Conservation (phyloP, 1,140 invertebrate genomes). For the Orchesella cincta region DNA sequence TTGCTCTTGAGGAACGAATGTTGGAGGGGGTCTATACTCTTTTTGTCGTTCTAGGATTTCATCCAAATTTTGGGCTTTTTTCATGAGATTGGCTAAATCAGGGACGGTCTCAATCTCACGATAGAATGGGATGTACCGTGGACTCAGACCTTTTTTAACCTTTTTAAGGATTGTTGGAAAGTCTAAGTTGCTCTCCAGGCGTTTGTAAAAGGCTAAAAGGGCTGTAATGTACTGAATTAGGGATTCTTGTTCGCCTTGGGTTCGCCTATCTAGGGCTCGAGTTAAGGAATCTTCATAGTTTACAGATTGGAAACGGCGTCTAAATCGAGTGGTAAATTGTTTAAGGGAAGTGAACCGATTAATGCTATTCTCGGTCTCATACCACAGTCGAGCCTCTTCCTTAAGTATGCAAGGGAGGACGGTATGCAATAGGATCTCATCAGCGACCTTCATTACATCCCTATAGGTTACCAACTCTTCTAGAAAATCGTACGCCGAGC, state of each 20-base stretch:
- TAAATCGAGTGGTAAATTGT: neutral
- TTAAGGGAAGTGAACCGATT: neutral
- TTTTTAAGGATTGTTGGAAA: slow-evolving; percentile 2
- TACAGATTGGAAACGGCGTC: slow-evolving; percentile 27
- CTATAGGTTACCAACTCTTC: slow-evolving; percentile 37
- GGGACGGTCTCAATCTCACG: too few species aligned
- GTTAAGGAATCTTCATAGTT: slow-evolving; percentile 18
- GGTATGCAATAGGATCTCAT: neutral
- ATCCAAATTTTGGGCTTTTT: neutral
- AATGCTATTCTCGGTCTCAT: neutral
- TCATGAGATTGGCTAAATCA: neutral
- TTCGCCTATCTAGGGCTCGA: slow-evolving; percentile 29
- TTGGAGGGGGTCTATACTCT: neutral
- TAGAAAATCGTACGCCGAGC: slow-evolving; percentile 36
- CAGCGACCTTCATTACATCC: neutral
- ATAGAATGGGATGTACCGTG: neutral
- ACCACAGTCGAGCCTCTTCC: slow-evolving; percentile 37
- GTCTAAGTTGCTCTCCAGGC: neutral
- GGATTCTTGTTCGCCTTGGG: slow-evolving; percentile 26
- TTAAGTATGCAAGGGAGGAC: slow-evolving; percentile 29
- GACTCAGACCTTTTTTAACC: slow-evolving; percentile 20
- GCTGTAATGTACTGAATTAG: slow-evolving; percentile 17
- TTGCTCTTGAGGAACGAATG: too few species aligned
- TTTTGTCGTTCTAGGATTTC: neutral
- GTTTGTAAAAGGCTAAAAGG: slow-evolving; percentile 27